These are phyloP conservation scores for Chionis minor DNA, from an alignment of 2,113 vertebrate genomes.

Conservation along the genomic window DNA sequence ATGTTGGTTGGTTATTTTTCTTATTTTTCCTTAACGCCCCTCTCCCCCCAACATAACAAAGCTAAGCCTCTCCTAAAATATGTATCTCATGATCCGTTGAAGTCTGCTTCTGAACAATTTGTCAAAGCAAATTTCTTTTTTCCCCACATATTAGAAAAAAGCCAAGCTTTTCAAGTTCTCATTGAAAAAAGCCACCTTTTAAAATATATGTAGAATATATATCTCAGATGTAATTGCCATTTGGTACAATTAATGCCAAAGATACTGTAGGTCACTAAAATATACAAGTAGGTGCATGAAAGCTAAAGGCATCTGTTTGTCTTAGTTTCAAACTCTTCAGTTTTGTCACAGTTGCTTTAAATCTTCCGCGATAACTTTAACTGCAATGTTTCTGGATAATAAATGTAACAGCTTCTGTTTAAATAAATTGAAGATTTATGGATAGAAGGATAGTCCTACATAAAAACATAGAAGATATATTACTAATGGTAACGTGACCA, in stretches of 20 bases:
- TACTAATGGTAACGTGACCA: constrained; percentile 1
- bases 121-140: background rate
- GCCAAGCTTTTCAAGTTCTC: background rate
- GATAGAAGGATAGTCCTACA: background rate
- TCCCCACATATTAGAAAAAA: background rate
- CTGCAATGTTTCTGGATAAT: background rate
- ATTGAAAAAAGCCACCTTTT: background rate
- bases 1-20: background rate
- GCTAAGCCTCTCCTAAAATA: background rate
- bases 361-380: background rate
- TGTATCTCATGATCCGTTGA: background rate
- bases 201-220: background rate
- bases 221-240: background rate
- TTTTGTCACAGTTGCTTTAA: constrained; percentile 21
- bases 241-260: background rate
- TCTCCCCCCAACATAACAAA: background rate
- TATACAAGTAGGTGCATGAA: background rate
- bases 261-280: background rate
- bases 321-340: background rate
- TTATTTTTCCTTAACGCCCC: background rate
- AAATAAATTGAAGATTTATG: constrained; percentile 47
- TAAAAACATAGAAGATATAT: constrained; percentile 36
- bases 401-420: constrained; percentile 24
- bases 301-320: constrained; percentile 2
- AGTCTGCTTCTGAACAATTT: background rate